These are phyloP conservation scores for Aegithalos caudatus DNA, from an alignment of 2,113 vertebrate genomes.

Conservation along the genomic window DNA sequence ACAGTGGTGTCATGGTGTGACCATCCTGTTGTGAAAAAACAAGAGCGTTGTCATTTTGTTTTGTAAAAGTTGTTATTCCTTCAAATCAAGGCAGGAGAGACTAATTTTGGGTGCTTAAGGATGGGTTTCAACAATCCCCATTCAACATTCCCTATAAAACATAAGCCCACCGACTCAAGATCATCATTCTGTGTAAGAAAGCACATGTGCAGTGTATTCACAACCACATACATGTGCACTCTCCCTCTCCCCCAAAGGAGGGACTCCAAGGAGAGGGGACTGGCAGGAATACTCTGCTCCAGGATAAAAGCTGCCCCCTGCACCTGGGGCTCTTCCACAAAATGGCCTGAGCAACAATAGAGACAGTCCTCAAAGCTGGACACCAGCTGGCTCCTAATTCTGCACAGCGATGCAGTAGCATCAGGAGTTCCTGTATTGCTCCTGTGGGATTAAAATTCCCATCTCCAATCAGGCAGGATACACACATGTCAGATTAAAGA, in stretches of 20 bases:
- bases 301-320: not conserved
- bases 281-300: not conserved
- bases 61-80: not conserved
- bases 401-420: rapidly evolving
- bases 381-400: not conserved
- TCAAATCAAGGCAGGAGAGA: not conserved
- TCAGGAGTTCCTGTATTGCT: not conserved
- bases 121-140: not conserved
- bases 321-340: not conserved
- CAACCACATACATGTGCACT: rapidly evolving
- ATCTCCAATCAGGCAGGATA: conserved; percentile 7
- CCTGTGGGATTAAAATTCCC: not conserved
- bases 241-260: not conserved
- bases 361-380: not conserved
- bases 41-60: not conserved
- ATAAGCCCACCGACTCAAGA: not conserved
- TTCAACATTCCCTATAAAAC: not conserved
- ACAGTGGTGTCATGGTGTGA: rapidly evolving
- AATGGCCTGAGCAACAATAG: not conserved
- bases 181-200: not conserved
- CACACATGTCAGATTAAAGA: conserved; percentile 3
- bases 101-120: not conserved
- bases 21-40: not conserved
- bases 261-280: not conserved
- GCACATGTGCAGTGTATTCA: rapidly evolving